Conservation (phyloP, 2,888 invertebrate species). For the Hypena proboscidalis region DNA sequence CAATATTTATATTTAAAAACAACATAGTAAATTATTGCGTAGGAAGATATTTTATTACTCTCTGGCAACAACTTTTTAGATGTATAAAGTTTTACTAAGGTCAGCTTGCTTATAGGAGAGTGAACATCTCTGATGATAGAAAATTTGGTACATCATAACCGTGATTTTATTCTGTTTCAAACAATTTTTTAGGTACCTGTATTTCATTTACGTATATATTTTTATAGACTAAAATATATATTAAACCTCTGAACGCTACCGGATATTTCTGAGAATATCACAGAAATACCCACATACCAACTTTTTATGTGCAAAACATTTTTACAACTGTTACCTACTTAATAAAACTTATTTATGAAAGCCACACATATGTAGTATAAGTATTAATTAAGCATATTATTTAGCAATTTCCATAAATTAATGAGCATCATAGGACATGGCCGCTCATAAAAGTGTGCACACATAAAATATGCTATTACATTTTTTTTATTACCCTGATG, state of each 20-base stretch:
- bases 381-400: constrained; percentile 8
- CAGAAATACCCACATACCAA: not conserved
- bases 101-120: no score
- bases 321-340: constrained; percentile 5
- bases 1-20: constrained; percentile 14
- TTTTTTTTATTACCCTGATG: no score
- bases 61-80: not conserved
- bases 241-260: constrained; percentile 1
- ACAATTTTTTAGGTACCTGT: no score
- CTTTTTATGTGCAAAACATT: no score
- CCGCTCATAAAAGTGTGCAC: not conserved
- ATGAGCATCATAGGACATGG: not conserved
- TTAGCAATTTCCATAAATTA: constrained; percentile 8
- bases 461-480: no score
- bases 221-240: not conserved
- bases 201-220: no score
- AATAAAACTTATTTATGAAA: not conserved
- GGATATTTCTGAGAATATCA: constrained; percentile 5
- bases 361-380: constrained; percentile 2
- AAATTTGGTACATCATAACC: no score
- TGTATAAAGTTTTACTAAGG: no score
- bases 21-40: constrained; percentile 14
- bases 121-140: no score
- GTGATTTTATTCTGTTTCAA: no score
- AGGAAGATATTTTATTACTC: constrained; percentile 21